Base-by-base conservation (phyloP, 2,113 vertebrate species). In the Callocephalon fimbriatum region DNA sequence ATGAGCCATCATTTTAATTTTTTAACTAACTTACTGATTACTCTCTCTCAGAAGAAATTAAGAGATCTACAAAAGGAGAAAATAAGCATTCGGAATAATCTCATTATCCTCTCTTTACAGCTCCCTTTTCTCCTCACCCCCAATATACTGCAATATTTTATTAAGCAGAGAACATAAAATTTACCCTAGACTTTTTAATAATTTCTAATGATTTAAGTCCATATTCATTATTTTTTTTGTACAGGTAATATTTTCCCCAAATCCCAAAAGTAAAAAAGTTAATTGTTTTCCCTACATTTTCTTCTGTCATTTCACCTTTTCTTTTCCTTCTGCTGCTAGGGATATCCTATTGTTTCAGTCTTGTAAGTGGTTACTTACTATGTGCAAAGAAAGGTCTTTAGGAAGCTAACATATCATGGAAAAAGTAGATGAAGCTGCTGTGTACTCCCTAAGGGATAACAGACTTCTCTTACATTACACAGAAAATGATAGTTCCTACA, bases 331-430 rank as follows among this genome's bases (percentile, higher is more conserved):
- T 56, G 25, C 63, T 82, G 37, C 27, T 66, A 56, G 44, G 51
- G 31, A 72, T 29, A 68, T 22, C 9, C 27, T 56, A 44, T 81
- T 63, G 54, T 75, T 87, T 70, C 54, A 63, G 12, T 75, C 40
- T 37, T 50, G 35, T 56, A 81, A 62, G 48, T n/a, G 47, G 68
- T 94, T 95, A 91, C 51, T 90, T 93, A 92, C 68, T 94, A 87
- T 37, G 38, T 66, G 62, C 54, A 78, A 94, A 93, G 80, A 72
- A 94, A 96, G 80, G 78, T 40, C 37, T 92, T 93, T 87, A 95
- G 91, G 96, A 97, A 95, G 65, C 68, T 95, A 96, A 93, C 96
- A 87, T 53, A 91, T 96, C 48, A 70, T 59, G 35, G 45, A 86
- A 93, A 95, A 96, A 75, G 47, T 82, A 93, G 82, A 94, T 84